A percentile compares a stretch with the other conserved stretches of the same genome.
phyloP scores from a whole-genome alignment of 2,113 vertebrate species.

The Daubentonia madagascariensis region DNA sequence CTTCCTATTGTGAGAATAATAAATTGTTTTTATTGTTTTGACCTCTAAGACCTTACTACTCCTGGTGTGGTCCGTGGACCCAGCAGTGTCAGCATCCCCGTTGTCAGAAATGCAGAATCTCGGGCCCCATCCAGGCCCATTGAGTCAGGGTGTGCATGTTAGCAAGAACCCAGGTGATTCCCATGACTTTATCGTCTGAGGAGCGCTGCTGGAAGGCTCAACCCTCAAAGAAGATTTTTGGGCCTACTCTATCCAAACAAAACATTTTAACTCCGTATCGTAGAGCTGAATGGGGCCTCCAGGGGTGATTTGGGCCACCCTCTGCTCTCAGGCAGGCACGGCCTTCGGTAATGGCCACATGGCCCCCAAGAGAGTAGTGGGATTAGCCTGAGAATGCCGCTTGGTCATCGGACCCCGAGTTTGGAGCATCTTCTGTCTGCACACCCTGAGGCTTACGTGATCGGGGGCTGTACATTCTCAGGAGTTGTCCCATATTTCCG shows the following conservation, averaged over 20 bases:
- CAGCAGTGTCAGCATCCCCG: not conserved
- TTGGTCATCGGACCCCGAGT: not conserved
- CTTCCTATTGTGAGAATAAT: not conserved
- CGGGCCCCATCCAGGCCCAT: not conserved
- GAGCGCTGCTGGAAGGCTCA: not conserved
- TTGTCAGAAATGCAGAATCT: not conserved
- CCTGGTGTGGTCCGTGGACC: not conserved
- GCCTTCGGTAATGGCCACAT: accelerated
- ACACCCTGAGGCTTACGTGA: accelerated
- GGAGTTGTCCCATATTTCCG: not conserved
- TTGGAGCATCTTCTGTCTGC: not conserved
- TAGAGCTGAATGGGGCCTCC: not conserved
- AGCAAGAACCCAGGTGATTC: accelerated
- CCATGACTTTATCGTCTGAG: not conserved
- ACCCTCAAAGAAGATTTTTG: not conserved
- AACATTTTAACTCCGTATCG: not conserved
- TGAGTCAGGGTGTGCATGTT: accelerated
- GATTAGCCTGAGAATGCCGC: not conserved
- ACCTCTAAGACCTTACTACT: not conserved
- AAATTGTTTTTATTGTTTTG: not conserved
- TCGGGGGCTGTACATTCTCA: too few species aligned
- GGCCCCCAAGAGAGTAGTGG: not conserved
- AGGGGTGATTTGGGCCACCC: not conserved
- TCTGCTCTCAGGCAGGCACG: not conserved
- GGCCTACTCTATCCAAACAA: not conserved